Base-by-base conservation (phyloP, 2,113 vertebrate genomes). In the Gobius niger region DNA sequence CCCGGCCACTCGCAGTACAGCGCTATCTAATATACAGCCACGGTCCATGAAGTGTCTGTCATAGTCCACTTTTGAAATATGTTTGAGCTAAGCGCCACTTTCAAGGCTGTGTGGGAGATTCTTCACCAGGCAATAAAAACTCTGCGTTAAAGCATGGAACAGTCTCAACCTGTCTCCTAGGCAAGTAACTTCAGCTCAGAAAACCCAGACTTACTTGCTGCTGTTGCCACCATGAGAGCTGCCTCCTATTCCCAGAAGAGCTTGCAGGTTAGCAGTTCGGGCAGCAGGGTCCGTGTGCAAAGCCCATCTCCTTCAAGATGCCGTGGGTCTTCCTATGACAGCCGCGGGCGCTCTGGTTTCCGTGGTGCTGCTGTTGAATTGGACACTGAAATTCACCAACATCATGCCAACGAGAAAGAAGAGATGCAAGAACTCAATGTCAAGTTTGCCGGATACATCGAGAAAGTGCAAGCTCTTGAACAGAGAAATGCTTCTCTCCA, bases 401-500 rank as follows among this genome's bases (percentile, higher is more conserved):
- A 88, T 0, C 91, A 89, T 64, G 76, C 77, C 70, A 90, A 88
- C 6, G 91, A 92, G 84, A 94, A 94, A 68, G 91, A 93, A 76
- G 92, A 92, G 75, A 93, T 93, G 92, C 93, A 94, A 70, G 90
- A 91, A 68, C 89, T 94, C 61, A 94, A 93, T 18, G 78, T 90
- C 3, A 88, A 84, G 75, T 94, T 94, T 18, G 91, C 91, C 0
- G 90, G 91, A 61, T 94, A 94, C 89, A 94, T 93, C 8, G 80
- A 80, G 46, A 94, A 94, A 73, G 93, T 94, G 42, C 92, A 93
- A 85, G 78, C 86, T 0, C 89, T 94, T 4, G 92, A 94, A 63
- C 88, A 91, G 82, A 91, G 80, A 77, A 93, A 92, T 13, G 70
- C 70, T 6, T 51, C 73, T 5, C 89, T 83, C 19, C 74, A 61